These are phyloP conservation scores for Ips nitidus DNA, from an alignment of 1,140 invertebrate genomes.

Conservation along the genomic window DNA sequence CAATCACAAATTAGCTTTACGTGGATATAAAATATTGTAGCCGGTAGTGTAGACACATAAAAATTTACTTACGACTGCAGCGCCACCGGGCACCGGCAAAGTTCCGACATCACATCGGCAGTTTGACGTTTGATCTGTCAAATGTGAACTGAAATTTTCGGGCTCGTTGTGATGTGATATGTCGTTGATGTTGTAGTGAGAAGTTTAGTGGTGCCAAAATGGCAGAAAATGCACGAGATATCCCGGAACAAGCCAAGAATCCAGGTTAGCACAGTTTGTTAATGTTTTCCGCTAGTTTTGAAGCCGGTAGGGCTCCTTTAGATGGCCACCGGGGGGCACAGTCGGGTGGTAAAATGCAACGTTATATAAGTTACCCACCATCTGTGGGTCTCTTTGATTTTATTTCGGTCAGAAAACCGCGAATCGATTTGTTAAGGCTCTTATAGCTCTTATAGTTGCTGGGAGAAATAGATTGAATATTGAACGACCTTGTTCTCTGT, in stretches of 20 bases:
- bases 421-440: slow-evolving; percentile 12
- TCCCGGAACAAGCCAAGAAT: slow-evolving; percentile 58
- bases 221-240: slow-evolving; percentile 63
- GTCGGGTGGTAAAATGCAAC: slow-evolving; percentile 15
- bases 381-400: slow-evolving; percentile 39
- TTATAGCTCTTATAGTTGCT: not conserved
- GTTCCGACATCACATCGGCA: no score
- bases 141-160: slow-evolving; percentile 28
- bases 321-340: slow-evolving; percentile 9
- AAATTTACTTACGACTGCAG: no score
- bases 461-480: not conserved
- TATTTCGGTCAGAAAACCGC: slow-evolving; percentile 13
- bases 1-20: no score
- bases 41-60: no score
- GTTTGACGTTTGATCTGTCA: not conserved
- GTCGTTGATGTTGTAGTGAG: slow-evolving; percentile 37
- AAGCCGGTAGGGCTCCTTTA: not conserved
- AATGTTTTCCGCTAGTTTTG: not conserved
- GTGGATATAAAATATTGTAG: no score
- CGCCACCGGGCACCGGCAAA: no score
- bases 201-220: slow-evolving; percentile 55
- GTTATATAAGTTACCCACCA: slow-evolving; percentile 46
- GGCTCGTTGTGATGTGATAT: slow-evolving; percentile 39
- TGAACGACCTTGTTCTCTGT: slow-evolving; percentile 15
- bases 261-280: slow-evolving; percentile 54